These are phyloP conservation scores for Amphipoea lucens DNA, from an alignment of 2,888 invertebrate species.

Conservation along the genomic window DNA sequence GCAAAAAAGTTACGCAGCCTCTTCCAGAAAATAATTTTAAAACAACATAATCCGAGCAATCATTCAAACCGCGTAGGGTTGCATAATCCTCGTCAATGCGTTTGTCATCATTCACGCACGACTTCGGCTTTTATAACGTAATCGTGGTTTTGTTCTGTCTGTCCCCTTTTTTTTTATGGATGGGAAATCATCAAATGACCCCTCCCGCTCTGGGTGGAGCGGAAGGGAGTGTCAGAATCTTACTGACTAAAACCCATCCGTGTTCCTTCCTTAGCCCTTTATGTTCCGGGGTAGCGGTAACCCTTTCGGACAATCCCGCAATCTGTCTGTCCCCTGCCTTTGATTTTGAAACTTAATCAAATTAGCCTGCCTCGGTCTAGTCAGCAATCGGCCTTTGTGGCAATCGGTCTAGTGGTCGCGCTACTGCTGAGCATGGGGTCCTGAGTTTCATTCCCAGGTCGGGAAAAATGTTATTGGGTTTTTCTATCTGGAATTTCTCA, in stretches of 20 bases:
- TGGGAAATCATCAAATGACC: too few species aligned
- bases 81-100: constrained; percentile 79
- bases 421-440: too few species aligned
- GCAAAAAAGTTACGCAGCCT: constrained; percentile 10
- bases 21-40: constrained; percentile 66
- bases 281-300: too few species aligned
- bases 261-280: too few species aligned
- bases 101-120: constrained; percentile 80
- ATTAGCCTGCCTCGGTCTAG: neutral
- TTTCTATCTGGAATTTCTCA: neutral
- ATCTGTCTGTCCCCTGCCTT: too few species aligned
- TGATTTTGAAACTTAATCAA: constrained; percentile 8
- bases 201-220: too few species aligned
- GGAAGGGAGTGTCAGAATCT: too few species aligned
- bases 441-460: too few species aligned
- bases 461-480: neutral
- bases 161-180: too few species aligned
- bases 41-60: constrained; percentile 67
- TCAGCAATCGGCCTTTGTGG: neutral
- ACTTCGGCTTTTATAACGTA: constrained; percentile 71
- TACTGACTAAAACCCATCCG: too few species aligned
- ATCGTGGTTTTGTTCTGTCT: constrained; percentile 67
- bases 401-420: too few species aligned
- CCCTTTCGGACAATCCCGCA: too few species aligned
- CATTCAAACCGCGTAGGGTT: constrained; percentile 72